Conservation (phyloP, 2,888 invertebrate species). For the Diarsia mendica region DNA sequence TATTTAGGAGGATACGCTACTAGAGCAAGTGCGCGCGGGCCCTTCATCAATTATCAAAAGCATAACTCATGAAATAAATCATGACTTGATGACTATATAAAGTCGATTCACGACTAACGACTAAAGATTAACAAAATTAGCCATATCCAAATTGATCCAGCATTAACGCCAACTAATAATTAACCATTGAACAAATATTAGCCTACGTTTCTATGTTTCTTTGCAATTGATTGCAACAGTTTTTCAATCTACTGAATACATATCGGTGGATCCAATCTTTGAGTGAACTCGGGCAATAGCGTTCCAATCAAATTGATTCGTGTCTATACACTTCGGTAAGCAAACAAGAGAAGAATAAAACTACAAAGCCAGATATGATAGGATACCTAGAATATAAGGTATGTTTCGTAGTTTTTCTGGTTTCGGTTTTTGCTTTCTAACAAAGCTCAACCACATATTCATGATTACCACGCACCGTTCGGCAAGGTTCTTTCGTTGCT, state of each 20-base stretch:
- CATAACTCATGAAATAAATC: not conserved
- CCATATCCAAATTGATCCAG: not conserved
- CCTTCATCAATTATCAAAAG: not conserved
- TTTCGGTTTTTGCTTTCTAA: too few relatives aligned
- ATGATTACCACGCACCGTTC: too few relatives aligned
- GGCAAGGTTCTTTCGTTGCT: not conserved
- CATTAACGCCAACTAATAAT: not conserved
- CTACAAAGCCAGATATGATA: not conserved
- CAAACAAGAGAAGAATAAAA: constrained; percentile 42
- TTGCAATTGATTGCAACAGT: constrained; percentile 43
- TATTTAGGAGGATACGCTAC: not conserved
- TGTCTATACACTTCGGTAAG: constrained; percentile 42
- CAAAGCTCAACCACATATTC: too few relatives aligned
- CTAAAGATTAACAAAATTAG: not conserved
- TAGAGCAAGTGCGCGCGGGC: not conserved
- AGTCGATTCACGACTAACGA: not conserved
- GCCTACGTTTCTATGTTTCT: constrained; percentile 13
- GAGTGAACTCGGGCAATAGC: constrained; percentile 27
- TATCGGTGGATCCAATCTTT: constrained; percentile 39
- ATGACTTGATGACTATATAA: not conserved
- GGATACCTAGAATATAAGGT: constrained; percentile 13
- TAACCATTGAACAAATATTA: not conserved
- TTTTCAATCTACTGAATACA: constrained; percentile 42
- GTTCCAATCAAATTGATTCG: constrained; percentile 51
- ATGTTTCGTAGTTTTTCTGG: not conserved